Percentiles rank a stretch among this genome's conserved stretches.
Conservation (phyloP, 2,888 invertebrate species). For the Protula sp. region DNA sequence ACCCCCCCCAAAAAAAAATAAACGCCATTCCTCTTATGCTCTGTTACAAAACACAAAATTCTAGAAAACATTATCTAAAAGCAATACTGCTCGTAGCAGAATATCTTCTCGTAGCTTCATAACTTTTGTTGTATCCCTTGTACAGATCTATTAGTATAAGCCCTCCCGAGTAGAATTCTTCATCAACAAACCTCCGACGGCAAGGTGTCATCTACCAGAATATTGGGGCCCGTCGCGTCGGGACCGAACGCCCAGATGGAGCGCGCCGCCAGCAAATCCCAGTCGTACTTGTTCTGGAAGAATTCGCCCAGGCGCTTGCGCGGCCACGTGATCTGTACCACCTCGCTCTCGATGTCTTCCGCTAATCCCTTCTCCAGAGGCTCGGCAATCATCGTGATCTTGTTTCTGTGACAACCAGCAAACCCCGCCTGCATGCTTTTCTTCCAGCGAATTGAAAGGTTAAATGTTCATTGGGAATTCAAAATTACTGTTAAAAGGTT, state of each 20-base stretch:
- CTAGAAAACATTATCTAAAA: too few species aligned
- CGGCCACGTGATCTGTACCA: conserved; percentile 90
- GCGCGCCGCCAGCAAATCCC: conserved; percentile 97
- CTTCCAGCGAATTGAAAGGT: not conserved
- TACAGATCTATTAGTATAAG: too few species aligned
- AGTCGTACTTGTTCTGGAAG: conserved; percentile 99
- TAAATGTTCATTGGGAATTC: too few species aligned
- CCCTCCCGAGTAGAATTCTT: too few species aligned
- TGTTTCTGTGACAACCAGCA: conserved; percentile 64
- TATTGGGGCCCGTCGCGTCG: conserved; percentile 88
- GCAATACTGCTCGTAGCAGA: too few species aligned
- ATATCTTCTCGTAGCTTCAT: too few species aligned
- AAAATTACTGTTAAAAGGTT: too few species aligned
- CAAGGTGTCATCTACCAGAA: conserved; percentile 95
- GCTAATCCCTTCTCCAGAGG: conserved; percentile 95
- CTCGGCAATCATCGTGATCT: conserved; percentile 99
- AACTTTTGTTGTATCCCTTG: too few species aligned
- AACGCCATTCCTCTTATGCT: too few species aligned
- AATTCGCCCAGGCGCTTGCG: conserved; percentile 91
- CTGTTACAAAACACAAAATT: too few species aligned
- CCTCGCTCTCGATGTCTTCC: conserved; percentile 97
- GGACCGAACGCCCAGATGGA: conserved; percentile 99
- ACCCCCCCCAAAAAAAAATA: too few species aligned
- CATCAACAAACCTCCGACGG: conserved; percentile 87
- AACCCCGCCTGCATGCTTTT: not conserved